Base-by-base conservation (phyloP, 1,140 invertebrate genomes). In the Sitophilus oryzae region DNA sequence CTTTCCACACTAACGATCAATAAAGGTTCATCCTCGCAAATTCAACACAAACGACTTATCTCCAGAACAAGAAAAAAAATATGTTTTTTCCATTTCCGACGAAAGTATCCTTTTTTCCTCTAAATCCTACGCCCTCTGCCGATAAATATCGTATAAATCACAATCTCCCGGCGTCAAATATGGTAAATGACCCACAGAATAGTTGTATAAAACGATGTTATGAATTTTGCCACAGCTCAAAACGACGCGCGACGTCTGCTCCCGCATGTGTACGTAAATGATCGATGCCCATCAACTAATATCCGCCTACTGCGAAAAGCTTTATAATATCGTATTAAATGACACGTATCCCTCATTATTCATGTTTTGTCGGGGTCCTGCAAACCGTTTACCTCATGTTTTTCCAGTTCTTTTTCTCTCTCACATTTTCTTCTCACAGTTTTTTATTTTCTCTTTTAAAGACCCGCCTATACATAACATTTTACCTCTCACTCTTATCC, bases 281-380 rank as follows among this genome's bases (percentile, higher is more conserved):
- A 52, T 52, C 49, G 49, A 52, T 52, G 49, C 25, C 25, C 20
- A 6, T 23, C 20, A 42, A 52, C 49, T 52, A 52, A 52, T 52
- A 52, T 52, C 35, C 38, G 22, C 49, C 48, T n/a, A n/a, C n/a
- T n/a, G 10, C 11, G n/a, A 35, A 30, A 41, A 37, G 16, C 34
- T 21, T 38, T 52, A 52, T 42, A 52, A 52, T 52, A 18, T 38
- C 22, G 30, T 5, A 43, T 15, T 52, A 52, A 52, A 52, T 52
- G 49, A 43, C 40, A 52, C 22, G 38, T 38, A 52, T 52, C 36
- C 14, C 37, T 52, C 49, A 52, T 52, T 43, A 52, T 43, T 52
- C 49, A 52, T 52, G 40, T 43, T 52, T 52, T 52, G 49, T 52
- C n/a, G 14, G 25, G 16, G 1, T 1, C n/a, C 16, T 42, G 16